These are phyloP conservation scores for Morphnarchus princeps DNA, from an alignment of 2,113 vertebrate genomes.

Conservation along the genomic window DNA sequence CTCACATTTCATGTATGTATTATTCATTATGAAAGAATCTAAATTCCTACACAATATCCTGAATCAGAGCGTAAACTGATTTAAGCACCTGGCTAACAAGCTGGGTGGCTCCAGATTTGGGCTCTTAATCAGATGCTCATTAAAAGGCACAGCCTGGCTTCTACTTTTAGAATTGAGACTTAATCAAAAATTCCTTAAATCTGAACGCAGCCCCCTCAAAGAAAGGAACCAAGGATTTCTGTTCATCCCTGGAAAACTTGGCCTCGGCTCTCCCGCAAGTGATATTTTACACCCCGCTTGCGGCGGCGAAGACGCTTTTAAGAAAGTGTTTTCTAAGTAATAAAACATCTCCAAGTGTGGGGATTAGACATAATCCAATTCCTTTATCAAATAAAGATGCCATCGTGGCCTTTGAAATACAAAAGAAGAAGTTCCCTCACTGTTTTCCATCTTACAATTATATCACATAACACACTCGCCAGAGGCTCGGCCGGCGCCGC, in stretches of 20 bases:
- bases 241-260: background rate
- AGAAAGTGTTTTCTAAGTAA: constrained; percentile 36
- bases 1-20: constrained; percentile 13
- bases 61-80: background rate
- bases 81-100: background rate
- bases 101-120: background rate
- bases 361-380: constrained; percentile 63
- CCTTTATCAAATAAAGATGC: constrained; percentile 63
- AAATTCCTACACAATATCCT: constrained; percentile 12
- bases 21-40: constrained; percentile 9
- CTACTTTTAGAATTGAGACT: background rate
- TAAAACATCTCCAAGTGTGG: background rate
- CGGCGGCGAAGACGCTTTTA: rapidly evolving
- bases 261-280: rapidly evolving
- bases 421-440: constrained; percentile 5
- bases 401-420: constrained; percentile 21
- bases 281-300: background rate
- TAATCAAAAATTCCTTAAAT: background rate
- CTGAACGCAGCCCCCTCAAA: background rate
- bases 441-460: constrained; percentile 5
- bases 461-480: background rate
- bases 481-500: background rate
- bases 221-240: background rate
- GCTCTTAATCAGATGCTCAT: background rate
- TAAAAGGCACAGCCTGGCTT: background rate